Percentiles rank a stretch among this genome's conserved stretches.
These are phyloP conservation scores for Nasonia oneida DNA, from an alignment of 2,888 invertebrate species.

Conservation along the genomic window DNA sequence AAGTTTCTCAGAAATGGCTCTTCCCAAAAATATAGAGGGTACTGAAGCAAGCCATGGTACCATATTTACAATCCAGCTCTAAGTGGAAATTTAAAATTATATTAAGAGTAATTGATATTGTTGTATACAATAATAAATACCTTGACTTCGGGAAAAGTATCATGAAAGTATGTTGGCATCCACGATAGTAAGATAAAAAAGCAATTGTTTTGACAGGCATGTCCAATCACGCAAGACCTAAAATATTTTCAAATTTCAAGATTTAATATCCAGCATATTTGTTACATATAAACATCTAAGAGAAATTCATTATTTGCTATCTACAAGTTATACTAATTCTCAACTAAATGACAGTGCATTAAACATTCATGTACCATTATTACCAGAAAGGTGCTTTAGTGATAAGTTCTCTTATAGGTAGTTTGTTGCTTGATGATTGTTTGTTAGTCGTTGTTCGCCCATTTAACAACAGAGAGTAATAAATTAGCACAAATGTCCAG, in stretches of 20 bases:
- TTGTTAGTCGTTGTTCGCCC: conserved; percentile 68
- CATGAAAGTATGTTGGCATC: conserved; percentile 88
- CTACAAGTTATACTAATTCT: conserved; percentile 16
- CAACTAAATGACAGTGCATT: conserved; percentile 38
- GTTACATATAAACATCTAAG: conserved; percentile 14
- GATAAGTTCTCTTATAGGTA: conserved; percentile 84
- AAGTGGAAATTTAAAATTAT: conserved; percentile 32
- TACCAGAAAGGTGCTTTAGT: conserved; percentile 84
- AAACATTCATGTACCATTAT: conserved; percentile 64
- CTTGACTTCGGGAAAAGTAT: conserved; percentile 85
- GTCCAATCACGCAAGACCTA: conserved; percentile 86
- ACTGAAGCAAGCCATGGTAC: conserved; percentile 85
- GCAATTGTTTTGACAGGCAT: conserved; percentile 87
- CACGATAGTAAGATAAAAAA: conserved; percentile 87
- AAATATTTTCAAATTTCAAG: conserved; percentile 58
- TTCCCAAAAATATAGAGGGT: conserved; percentile 84
- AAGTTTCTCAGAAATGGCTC: conserved; percentile 82
- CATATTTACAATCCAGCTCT: conserved; percentile 87
- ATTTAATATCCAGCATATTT: conserved; percentile 27
- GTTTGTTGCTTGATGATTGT: conserved; percentile 75
- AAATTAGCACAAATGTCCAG: conserved; percentile 82
- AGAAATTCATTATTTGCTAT: conserved; percentile 14
- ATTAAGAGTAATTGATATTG: conserved; percentile 17
- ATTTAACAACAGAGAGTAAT: conserved; percentile 69
- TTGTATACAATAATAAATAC: conserved; percentile 65